Percentiles rank a stretch among this genome's conserved stretches.
These are phyloP conservation scores for Phalanger gymnotis DNA, from an alignment of 2,797 vertebrate species.

Conservation along the genomic window DNA sequence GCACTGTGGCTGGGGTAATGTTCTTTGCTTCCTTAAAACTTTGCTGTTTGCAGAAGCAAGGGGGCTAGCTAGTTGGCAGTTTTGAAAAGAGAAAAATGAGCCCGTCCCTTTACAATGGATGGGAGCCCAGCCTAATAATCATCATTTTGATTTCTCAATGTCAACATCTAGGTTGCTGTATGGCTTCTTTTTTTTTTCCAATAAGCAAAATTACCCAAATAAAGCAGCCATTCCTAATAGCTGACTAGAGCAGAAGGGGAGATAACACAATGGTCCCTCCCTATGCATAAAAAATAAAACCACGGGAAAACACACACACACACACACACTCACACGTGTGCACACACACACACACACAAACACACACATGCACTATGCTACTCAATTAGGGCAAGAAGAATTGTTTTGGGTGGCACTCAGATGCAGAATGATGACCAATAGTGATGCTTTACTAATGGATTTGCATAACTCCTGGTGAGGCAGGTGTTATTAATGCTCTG, in stretches of 20 bases:
- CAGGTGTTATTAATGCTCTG: constrained; percentile 67
- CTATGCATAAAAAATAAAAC: constrained; percentile 72
- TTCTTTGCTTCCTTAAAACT: constrained; percentile 82
- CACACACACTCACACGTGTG: neutral
- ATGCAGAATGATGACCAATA: constrained; percentile 75
- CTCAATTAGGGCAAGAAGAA: constrained; percentile 77
- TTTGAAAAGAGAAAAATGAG: constrained; percentile 81
- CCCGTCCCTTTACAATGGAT: constrained; percentile 63
- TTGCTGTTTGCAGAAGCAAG: constrained; percentile 76
- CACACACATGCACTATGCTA: constrained; percentile 36
- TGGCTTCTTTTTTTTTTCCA: constrained; percentile 70
- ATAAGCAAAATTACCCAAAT: constrained; percentile 67
- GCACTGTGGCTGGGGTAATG: constrained; percentile 81
- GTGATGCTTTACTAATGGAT: constrained; percentile 78
- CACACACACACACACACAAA: neutral
- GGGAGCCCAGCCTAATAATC: constrained; percentile 76
- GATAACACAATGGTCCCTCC: constrained; percentile 48
- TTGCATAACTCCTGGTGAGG: constrained; percentile 66
- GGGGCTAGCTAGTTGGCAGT: constrained; percentile 75
- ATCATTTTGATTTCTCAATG: constrained; percentile 81
- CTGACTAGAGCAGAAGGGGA: constrained; percentile 51
- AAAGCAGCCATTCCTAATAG: constrained; percentile 42
- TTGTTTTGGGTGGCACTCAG: constrained; percentile 69
- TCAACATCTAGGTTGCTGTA: constrained; percentile 67
- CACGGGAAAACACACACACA: constrained; percentile 29